These are phyloP conservation scores for Carpatolechia fugitivella DNA, from an alignment of 2,888 invertebrate genomes.

Conservation along the genomic window DNA sequence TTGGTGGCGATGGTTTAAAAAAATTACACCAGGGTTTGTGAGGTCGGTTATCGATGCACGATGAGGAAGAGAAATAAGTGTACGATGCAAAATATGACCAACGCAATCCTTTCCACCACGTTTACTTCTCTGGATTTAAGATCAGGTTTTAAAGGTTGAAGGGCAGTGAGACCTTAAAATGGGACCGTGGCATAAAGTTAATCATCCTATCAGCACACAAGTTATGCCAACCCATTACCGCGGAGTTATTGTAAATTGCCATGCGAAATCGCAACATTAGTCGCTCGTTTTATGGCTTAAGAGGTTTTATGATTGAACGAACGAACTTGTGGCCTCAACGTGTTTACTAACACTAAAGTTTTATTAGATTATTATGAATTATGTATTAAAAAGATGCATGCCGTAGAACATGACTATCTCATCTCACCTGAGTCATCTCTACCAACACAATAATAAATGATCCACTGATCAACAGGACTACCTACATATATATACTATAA, in stretches of 20 bases:
- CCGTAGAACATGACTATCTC: too few relatives aligned
- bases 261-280: slow-evolving; percentile 1
- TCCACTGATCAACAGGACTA: too few relatives aligned
- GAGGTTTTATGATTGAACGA: background rate
- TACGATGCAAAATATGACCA: too few relatives aligned
- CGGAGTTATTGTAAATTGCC: slow-evolving; percentile 1
- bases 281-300: background rate
- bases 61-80: too few relatives aligned
- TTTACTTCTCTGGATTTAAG: background rate
- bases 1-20: too few relatives aligned
- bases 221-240: background rate
- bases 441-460: too few relatives aligned
- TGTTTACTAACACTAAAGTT: background rate
- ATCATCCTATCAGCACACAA: background rate
- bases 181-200: background rate
- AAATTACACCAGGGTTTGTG: too few relatives aligned
- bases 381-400: background rate
- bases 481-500: too few relatives aligned
- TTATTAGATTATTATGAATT: background rate
- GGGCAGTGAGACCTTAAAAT: background rate
- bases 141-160: background rate
- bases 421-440: too few relatives aligned
- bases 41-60: too few relatives aligned
- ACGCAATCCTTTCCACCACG: too few relatives aligned
- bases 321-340: background rate